phyloP scores from a whole-genome alignment of 2,797 vertebrate species.

The Oryzias sinensis region DNA sequence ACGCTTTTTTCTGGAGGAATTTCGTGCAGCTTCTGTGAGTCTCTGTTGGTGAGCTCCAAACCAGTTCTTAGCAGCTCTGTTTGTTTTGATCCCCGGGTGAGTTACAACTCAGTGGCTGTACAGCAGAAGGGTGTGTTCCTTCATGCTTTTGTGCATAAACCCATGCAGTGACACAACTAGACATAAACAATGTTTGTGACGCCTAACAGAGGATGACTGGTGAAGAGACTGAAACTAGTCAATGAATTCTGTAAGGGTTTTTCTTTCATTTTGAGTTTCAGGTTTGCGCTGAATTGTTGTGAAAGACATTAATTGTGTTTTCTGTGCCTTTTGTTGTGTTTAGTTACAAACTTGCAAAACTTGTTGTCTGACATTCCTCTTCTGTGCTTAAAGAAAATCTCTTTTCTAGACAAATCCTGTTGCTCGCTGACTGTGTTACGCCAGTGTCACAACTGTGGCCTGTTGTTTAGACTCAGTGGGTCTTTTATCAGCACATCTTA shows the following conservation, averaged over 20 bases:
- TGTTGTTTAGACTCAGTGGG: constrained; percentile 12
- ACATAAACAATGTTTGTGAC: neutral
- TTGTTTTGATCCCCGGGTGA: constrained; percentile 10
- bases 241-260: too few relatives aligned
- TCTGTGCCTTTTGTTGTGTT: neutral
- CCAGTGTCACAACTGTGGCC: constrained; percentile 33
- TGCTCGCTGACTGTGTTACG: constrained; percentile 22
- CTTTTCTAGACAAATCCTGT: neutral
- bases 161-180: neutral
- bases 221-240: too few relatives aligned
- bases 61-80: constrained; percentile 17
- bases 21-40: constrained; percentile 3
- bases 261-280: too few relatives aligned
- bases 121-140: constrained; percentile 11
- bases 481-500: constrained; percentile 18
- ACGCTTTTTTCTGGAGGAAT: neutral
- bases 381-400: constrained; percentile 31
- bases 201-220: neutral
- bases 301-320: neutral
- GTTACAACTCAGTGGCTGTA: constrained; percentile 7
- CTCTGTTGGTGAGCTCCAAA: constrained; percentile 8
- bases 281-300: neutral
- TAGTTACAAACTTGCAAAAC: constrained; percentile 47
- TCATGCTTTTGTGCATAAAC: constrained; percentile 1
- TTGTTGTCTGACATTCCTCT: constrained; percentile 64